phyloP scores from a whole-genome alignment of 1,140 invertebrate species.

The Drosophila seguyi region DNA sequence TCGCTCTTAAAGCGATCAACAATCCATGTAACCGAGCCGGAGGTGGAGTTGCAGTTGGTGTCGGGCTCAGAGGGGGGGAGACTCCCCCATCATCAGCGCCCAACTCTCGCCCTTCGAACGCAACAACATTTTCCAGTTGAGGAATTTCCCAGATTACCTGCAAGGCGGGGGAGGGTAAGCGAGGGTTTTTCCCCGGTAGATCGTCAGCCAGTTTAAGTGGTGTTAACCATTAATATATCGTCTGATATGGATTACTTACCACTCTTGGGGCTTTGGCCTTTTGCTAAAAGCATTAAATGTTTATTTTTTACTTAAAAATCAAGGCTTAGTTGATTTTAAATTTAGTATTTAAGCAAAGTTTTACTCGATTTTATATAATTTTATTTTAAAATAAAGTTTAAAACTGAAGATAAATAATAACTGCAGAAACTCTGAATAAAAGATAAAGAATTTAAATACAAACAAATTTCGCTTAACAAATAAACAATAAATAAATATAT shows the following conservation, averaged over 20 bases:
- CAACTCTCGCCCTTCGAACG: conserved; percentile 39
- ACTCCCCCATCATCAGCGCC: background rate
- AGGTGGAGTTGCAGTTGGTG: background rate
- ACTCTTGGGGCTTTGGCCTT: background rate
- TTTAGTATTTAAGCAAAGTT: accelerated
- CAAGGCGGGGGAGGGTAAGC: background rate
- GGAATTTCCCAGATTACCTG: conserved; percentile 24
- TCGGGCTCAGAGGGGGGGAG: background rate
- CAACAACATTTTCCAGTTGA: conserved; percentile 33
- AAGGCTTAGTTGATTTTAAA: background rate
- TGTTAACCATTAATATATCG: conserved; percentile 6
- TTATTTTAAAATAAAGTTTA: too few relatives aligned
- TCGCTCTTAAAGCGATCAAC: conserved; percentile 43
- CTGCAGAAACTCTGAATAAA: too few relatives aligned
- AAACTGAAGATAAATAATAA: too few relatives aligned
- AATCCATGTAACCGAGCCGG: conserved; percentile 48
- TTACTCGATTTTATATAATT: background rate
- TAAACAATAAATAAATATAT: background rate
- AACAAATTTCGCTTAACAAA: background rate
- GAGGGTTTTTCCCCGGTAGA: background rate
- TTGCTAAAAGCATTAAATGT: background rate
- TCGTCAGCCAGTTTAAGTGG: conserved; percentile 1
- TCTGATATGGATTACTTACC: background rate
- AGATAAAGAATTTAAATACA: too few relatives aligned
- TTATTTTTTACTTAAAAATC: background rate